phyloP scores from a whole-genome alignment of 2,113 vertebrate genomes.

The Rhabdomys dilectus region DNA sequence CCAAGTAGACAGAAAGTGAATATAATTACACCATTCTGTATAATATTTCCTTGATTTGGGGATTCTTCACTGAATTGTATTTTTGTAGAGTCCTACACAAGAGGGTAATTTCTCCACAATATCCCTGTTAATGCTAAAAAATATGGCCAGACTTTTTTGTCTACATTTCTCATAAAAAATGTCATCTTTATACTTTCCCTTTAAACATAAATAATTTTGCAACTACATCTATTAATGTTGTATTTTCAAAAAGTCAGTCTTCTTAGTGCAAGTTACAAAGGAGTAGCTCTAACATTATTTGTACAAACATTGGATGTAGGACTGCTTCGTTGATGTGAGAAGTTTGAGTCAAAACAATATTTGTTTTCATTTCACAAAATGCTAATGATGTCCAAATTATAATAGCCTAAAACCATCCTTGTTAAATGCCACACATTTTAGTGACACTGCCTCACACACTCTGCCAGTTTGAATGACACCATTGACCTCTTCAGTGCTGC shows the following conservation, averaged over 20 bases:
- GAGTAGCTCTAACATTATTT: not conserved
- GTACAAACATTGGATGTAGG: not conserved
- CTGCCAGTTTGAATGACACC: not conserved
- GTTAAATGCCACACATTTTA: not conserved
- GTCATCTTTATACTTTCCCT: fast-evolving
- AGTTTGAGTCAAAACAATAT: not conserved
- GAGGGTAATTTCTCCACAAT: not conserved
- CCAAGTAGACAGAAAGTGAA: not conserved
- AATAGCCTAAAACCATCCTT: not conserved
- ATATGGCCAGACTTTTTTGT: not conserved
- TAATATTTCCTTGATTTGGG: not conserved
- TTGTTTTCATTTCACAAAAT: not conserved
- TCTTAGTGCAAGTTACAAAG: not conserved
- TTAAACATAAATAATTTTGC: not conserved
- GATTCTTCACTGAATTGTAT: fast-evolving
- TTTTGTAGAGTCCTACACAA: not conserved
- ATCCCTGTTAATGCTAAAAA: not conserved
- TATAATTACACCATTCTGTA: fast-evolving
- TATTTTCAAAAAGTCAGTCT: not conserved
- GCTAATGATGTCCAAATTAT: not conserved
- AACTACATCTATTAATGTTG: not conserved
- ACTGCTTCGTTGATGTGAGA: not conserved
- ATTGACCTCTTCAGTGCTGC: not conserved
- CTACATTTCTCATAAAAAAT: not conserved
- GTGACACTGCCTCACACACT: not conserved